Percentiles rank a stretch among this genome's conserved stretches.
Evolutionary conservation across 2,113 vertebrate species (phyloP).

Genomic region (Cochlearius cochlearius): DNA sequence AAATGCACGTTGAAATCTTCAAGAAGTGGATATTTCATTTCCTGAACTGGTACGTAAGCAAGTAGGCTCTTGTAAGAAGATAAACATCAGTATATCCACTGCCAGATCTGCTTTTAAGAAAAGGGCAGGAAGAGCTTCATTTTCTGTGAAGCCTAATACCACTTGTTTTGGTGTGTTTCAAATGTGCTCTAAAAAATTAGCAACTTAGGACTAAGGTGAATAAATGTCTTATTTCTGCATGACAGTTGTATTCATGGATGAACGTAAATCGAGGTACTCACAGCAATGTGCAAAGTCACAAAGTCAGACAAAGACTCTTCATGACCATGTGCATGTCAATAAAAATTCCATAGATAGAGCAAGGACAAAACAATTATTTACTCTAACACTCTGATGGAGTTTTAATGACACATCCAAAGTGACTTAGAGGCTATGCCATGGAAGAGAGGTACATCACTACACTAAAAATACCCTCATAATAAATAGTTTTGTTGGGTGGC

Average conservation of each 20-base stretch:
- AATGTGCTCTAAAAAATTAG: background rate
- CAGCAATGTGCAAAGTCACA: background rate
- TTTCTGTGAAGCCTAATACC: background rate
- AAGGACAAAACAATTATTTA: conserved; percentile 29
- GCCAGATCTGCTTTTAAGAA: background rate
- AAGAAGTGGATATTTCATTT: background rate
- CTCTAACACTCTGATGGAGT: background rate
- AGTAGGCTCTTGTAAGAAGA: background rate
- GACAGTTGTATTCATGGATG: background rate
- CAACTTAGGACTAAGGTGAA: background rate
- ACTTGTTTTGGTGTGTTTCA: background rate
- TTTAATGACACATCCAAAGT: background rate
- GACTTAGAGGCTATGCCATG: background rate
- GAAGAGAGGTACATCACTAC: background rate
- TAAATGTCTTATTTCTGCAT: background rate
- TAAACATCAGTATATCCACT: background rate
- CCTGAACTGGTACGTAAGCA: background rate
- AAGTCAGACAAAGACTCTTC: background rate
- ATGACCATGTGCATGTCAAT: background rate
- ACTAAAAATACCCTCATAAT: background rate
- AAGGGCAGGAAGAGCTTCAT: background rate
- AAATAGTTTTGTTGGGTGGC: background rate
- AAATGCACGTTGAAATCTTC: background rate
- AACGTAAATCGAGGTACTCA: background rate
- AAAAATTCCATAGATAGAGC: background rate